These are phyloP conservation scores for Clostera curtula DNA, from an alignment of 2,888 invertebrate genomes.

Conservation along the genomic window DNA sequence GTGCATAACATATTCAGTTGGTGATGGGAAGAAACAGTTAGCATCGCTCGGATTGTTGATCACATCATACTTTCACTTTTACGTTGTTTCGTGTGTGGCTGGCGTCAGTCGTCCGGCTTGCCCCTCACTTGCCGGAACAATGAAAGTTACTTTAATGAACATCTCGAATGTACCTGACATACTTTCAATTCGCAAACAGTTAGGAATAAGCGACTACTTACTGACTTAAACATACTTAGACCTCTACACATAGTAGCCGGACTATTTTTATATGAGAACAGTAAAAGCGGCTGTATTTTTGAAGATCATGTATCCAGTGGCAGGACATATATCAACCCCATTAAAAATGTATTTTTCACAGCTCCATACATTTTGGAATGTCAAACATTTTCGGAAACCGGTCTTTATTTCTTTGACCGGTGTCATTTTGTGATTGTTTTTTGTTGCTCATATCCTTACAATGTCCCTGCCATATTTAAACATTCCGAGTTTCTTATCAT, in stretches of 20 bases:
- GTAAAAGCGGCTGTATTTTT: too few relatives aligned
- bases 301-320: too few relatives aligned
- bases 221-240: neutral
- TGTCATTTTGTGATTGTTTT: too few relatives aligned
- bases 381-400: too few relatives aligned
- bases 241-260: neutral
- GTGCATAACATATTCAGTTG: slow-evolving; percentile 8
- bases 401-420: too few relatives aligned
- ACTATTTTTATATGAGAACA: too few relatives aligned
- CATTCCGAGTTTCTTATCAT: too few relatives aligned
- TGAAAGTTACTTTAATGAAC: slow-evolving; percentile 56
- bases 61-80: slow-evolving; percentile 71
- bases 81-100: slow-evolving; percentile 56
- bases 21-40: slow-evolving; percentile 24
- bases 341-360: too few relatives aligned
- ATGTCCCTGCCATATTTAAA: too few relatives aligned
- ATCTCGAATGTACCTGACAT: slow-evolving; percentile 27
- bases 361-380: too few relatives aligned
- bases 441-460: too few relatives aligned
- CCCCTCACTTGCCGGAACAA: slow-evolving; percentile 51
- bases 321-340: too few relatives aligned
- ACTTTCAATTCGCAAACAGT: slow-evolving; percentile 18
- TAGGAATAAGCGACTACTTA: neutral
- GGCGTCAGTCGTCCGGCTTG: slow-evolving; percentile 29
- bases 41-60: slow-evolving; percentile 35